phyloP scores from a whole-genome alignment of 2,113 vertebrate species.

The Panthera leo region DNA sequence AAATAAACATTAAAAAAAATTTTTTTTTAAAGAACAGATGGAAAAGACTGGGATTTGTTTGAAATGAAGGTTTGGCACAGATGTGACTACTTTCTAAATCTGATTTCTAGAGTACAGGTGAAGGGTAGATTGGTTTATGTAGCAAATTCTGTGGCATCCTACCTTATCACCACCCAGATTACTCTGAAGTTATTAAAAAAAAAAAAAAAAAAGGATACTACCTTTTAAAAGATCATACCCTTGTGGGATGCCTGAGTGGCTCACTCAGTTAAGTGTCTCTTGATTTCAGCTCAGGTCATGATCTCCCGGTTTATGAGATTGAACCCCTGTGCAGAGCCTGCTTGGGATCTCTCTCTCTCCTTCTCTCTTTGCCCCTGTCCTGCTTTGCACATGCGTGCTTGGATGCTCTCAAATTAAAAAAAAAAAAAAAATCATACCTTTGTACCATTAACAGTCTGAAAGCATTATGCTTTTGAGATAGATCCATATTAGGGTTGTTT shows the following conservation, averaged over 20 bases:
- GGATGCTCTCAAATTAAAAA: not conserved
- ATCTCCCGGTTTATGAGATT: no score
- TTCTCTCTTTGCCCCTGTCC: no score
- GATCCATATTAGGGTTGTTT: not conserved
- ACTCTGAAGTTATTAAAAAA: not conserved
- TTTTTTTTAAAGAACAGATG: not conserved
- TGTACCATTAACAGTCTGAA: not conserved
- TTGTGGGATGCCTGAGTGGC: not conserved
- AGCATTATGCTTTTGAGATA: not conserved
- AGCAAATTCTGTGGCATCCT: not conserved
- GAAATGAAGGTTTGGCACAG: not conserved
- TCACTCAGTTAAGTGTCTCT: no score
- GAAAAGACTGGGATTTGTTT: conserved; percentile 13
- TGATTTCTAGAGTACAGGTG: not conserved
- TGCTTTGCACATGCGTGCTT: no score
- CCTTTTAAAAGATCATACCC: not conserved
- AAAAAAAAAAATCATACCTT: not conserved
- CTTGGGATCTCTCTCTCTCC: no score
- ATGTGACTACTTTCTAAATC: not conserved
- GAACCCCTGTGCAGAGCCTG: no score
- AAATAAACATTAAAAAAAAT: no score
- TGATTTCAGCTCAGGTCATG: no score
- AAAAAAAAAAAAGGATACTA: not conserved
- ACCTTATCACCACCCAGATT: not conserved
- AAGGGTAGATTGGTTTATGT: not conserved